Percentiles rank a stretch among this genome's conserved stretches.
Conservation (phyloP, 2,888 invertebrate genomes). For the Argyra leucocephala region DNA sequence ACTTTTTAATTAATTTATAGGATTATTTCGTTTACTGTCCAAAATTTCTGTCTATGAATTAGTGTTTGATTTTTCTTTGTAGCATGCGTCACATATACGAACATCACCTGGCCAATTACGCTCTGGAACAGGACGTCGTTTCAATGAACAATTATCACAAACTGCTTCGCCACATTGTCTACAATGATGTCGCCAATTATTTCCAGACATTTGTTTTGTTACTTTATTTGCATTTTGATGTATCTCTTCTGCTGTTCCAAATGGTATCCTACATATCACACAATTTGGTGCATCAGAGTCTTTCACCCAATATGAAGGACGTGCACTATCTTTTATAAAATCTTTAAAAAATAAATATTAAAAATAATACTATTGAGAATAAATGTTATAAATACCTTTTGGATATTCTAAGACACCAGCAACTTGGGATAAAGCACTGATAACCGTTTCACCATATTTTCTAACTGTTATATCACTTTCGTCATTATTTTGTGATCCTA, state of each 20-base stretch:
- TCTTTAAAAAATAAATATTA: slow-evolving; percentile 34
- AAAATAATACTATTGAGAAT: not conserved
- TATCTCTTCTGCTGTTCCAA: slow-evolving; percentile 46
- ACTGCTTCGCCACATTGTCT: slow-evolving; percentile 63
- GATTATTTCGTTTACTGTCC: no score
- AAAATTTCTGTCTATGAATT: not conserved
- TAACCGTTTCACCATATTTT: slow-evolving; percentile 61
- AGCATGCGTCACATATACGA: slow-evolving; percentile 63
- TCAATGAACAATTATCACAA: slow-evolving; percentile 49
- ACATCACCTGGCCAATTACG: slow-evolving; percentile 66
- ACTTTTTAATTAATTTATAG: no score
- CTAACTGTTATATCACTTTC: slow-evolving; percentile 50
- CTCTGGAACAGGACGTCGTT: slow-evolving; percentile 56
- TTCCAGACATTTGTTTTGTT: slow-evolving; percentile 31
- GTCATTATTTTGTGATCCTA: slow-evolving; percentile 28
- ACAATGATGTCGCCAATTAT: slow-evolving; percentile 54
- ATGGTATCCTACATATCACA: slow-evolving; percentile 53
- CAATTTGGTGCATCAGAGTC: slow-evolving; percentile 61
- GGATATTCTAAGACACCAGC: slow-evolving; percentile 64
- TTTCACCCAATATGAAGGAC: slow-evolving; percentile 72
- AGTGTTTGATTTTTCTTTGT: not conserved
- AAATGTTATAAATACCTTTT: slow-evolving; percentile 45
- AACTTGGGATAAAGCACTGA: slow-evolving; percentile 60
- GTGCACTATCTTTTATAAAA: slow-evolving; percentile 62
- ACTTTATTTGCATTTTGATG: slow-evolving; percentile 29